Base-by-base conservation (phyloP, 2,113 vertebrate genomes). In the Tretioscincus oriximinensis region DNA sequence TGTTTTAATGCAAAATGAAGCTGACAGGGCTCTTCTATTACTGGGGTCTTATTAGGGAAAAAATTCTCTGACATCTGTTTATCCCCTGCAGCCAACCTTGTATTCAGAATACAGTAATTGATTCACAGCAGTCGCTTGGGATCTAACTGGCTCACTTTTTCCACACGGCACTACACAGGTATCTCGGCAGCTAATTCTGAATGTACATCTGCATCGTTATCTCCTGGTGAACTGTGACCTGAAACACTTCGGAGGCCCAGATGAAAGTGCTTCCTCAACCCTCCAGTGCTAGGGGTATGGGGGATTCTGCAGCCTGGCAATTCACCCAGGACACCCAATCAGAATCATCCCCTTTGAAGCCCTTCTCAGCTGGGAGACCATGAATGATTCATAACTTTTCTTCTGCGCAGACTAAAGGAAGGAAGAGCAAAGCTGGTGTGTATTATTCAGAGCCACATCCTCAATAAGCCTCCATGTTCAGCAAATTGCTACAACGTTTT, bases 51-150 rank as follows among this genome's bases (percentile, higher is more conserved):
- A 96, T 96, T 96, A 96, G 95, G 95, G 54, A 93, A 96, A 96
- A 96, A 95, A 95, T 95, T 96, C 95, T 96, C 96, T 97, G 97
- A 96, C 95, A 96, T 96, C 95, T 97, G 97, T 96, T 97, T 96
- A 96, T 97, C 95, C 95, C 94, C 95, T 92, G 94, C 94, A 96
- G 96, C 96, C 96, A 97, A 96, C 94, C 92, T 96, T 95, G 96
- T 96, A 96, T 96, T 95, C 93, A 96, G 96, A 97, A 96, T 96
- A 95, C 90, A 95, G 96, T 98, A 98, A 98, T 98, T 98, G 97
- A 98, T 98, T 98, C 96, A 91, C 93, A 95, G 92, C 94, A 93
- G 95, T 95, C 96, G 95, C 95, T 95, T 91, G 97, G 96, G 96
- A 96, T 94, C 94, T 93, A 87, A 94, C 95, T 95, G 92, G 82